A percentile compares a stretch with the other conserved stretches of the same genome.
phyloP scores from a whole-genome alignment of 2,888 invertebrate genomes.

The Agrotis exclamationis region DNA sequence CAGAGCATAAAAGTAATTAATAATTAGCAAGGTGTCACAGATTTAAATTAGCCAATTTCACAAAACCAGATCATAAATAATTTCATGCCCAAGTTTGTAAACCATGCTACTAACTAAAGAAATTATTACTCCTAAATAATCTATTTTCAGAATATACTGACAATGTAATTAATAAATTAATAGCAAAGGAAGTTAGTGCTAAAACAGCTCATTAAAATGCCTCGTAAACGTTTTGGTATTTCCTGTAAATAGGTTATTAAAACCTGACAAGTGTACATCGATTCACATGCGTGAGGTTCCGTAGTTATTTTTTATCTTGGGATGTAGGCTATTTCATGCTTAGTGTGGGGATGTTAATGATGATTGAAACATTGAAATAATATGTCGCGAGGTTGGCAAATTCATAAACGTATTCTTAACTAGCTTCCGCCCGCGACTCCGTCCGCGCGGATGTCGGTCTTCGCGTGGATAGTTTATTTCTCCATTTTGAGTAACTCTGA shows the following conservation, averaged over 20 bases:
- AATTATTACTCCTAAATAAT: conserved; percentile 8
- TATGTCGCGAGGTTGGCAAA: not conserved
- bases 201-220: conserved; percentile 46
- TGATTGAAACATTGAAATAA: not conserved
- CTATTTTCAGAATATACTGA: conserved; percentile 14
- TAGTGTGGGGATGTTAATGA: too few species aligned
- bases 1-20: not conserved
- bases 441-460: too few species aligned
- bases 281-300: conserved; percentile 13
- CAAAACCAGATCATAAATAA: conserved; percentile 10
- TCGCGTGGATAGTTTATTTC: too few species aligned
- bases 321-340: not conserved
- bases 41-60: not conserved
- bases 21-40: conserved; percentile 11
- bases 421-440: too few species aligned
- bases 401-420: not conserved
- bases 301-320: not conserved
- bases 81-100: not conserved
- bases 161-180: conserved; percentile 33
- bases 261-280: not conserved
- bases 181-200: conserved; percentile 48
- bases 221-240: conserved; percentile 46
- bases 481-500: too few species aligned
- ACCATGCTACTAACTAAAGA: not conserved
- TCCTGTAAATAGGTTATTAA: conserved; percentile 52